These are phyloP conservation scores for Lophura nycthemera DNA, from an alignment of 2,113 vertebrate genomes.

Conservation along the genomic window DNA sequence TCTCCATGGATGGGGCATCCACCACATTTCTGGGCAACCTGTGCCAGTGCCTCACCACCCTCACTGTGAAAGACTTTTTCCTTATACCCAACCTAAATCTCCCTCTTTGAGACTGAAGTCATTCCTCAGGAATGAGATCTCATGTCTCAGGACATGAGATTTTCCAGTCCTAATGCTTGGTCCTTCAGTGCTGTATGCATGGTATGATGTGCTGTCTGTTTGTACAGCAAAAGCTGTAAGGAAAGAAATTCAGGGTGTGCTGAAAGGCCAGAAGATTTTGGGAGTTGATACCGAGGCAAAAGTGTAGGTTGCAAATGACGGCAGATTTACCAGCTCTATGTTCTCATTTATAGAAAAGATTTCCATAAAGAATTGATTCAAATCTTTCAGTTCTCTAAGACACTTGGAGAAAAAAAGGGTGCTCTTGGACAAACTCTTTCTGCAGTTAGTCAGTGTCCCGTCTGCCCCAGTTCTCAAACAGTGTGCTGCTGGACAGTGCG, in stretches of 20 bases:
- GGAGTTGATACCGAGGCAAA: not conserved
- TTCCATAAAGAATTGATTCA: not conserved
- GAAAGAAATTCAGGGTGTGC: not conserved
- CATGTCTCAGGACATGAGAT: too few relatives aligned
- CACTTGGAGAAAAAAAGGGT: not conserved
- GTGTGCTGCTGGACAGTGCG: not conserved
- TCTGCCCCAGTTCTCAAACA: not conserved
- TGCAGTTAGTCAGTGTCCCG: not conserved
- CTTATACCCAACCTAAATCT: too few relatives aligned
- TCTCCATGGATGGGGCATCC: too few relatives aligned
- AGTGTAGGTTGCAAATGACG: fast-evolving
- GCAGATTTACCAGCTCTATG: not conserved
- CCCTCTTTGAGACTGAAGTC: too few relatives aligned
- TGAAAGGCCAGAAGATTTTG: not conserved
- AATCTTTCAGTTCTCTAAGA: not conserved
- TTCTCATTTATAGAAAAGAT: not conserved
- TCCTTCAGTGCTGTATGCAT: not conserved
- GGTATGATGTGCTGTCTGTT: not conserved
- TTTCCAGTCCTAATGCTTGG: not conserved
- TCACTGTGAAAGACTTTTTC: too few relatives aligned
- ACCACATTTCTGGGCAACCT: too few relatives aligned
- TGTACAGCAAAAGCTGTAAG: not conserved
- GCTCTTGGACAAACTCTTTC: not conserved
- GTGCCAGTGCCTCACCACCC: too few relatives aligned
- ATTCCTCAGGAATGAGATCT: too few relatives aligned